Conservation (phyloP, 1,140 invertebrate species). For the Saccostrea echinata region DNA sequence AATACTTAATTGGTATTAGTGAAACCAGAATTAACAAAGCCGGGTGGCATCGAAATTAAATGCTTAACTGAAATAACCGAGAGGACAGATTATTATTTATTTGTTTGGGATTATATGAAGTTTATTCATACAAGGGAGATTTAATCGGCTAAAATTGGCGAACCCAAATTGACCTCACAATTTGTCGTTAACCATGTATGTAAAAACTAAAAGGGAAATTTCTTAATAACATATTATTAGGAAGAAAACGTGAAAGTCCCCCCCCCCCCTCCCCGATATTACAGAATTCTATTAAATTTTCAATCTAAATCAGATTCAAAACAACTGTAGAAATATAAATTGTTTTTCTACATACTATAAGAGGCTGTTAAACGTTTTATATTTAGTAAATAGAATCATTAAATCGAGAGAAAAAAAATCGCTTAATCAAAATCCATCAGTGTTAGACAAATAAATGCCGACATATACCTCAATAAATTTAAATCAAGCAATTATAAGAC, state of each 20-base stretch:
- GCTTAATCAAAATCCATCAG: background rate
- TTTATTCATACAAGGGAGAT: background rate
- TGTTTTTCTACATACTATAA: no score
- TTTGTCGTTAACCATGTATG: background rate
- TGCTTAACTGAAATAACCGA: background rate
- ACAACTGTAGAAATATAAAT: no score
- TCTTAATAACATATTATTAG: no score
- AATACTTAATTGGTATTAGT: background rate
- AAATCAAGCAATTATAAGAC: conserved; percentile 26
- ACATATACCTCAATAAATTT: conserved; percentile 10
- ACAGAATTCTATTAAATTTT: no score
- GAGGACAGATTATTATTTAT: background rate
- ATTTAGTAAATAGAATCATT: no score
- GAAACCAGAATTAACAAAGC: background rate
- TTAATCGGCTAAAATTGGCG: conserved; percentile 8
- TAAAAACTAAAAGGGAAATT: background rate
- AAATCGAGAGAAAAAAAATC: background rate
- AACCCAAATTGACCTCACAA: conserved; percentile 11
- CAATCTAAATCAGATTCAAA: no score
- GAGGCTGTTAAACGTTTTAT: no score
- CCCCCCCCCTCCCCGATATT: no score
- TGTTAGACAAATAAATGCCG: background rate
- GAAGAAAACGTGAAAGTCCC: no score
- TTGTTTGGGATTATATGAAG: conserved; percentile 1
- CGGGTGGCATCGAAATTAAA: background rate